Conservation (phyloP, 2,888 invertebrate genomes). For the Ypsolopha sequella region DNA sequence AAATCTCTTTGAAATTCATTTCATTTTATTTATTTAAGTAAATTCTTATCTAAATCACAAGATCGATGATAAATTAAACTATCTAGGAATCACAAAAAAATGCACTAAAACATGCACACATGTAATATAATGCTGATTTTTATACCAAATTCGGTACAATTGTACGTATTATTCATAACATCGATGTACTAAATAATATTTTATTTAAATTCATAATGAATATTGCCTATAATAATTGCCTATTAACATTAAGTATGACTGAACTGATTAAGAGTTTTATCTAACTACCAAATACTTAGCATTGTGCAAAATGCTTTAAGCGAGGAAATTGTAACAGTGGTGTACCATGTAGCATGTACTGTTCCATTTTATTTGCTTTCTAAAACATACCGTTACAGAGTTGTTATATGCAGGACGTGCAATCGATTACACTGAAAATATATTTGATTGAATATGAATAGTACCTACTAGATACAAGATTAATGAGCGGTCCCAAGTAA, state of each 20-base stretch:
- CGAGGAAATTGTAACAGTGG: constrained; percentile 10
- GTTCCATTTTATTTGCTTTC: constrained; percentile 1
- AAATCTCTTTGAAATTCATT: constrained; percentile 1
- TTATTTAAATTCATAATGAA: constrained; percentile 22
- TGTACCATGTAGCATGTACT: neutral
- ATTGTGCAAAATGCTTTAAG: constrained; percentile 17
- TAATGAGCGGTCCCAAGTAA: too few relatives aligned
- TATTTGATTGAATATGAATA: too few relatives aligned
- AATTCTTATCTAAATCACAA: constrained; percentile 66
- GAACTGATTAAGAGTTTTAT: neutral
- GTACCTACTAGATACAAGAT: too few relatives aligned
- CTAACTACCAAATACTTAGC: constrained; percentile 16
- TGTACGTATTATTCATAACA: constrained; percentile 37
- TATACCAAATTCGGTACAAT: constrained; percentile 58
- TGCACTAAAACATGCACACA: constrained; percentile 71
- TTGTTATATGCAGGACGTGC: constrained; percentile 4
- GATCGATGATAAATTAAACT: constrained; percentile 69
- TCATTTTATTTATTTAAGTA: constrained; percentile 33
- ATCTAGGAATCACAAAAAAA: constrained; percentile 68
- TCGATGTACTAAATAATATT: constrained; percentile 33
- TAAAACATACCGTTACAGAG: constrained; percentile 7
- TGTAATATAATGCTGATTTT: constrained; percentile 48
- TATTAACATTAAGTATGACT: constrained; percentile 23
- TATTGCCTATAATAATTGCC: constrained; percentile 44
- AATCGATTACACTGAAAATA: too few relatives aligned